These are phyloP conservation scores for Hemitrygon akajei DNA, from an alignment of 2,797 vertebrate genomes.

Conservation along the genomic window DNA sequence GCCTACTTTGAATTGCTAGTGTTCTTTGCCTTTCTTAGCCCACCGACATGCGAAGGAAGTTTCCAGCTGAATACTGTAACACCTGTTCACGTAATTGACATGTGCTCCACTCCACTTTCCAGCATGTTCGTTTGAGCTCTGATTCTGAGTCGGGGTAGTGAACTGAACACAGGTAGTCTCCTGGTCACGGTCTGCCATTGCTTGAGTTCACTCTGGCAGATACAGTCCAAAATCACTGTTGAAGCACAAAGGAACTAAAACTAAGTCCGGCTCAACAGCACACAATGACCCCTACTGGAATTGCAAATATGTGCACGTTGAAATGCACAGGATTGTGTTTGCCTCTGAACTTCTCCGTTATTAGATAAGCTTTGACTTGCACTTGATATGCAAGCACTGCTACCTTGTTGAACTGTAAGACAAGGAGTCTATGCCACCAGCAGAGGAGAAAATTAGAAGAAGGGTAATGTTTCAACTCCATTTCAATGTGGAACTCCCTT, in stretches of 20 bases:
- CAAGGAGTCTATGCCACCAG: not conserved
- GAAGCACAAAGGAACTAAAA: not conserved
- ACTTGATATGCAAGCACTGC: not conserved
- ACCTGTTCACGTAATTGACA: conserved; percentile 18
- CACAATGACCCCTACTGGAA: conserved; percentile 19
- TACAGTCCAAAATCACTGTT: not conserved
- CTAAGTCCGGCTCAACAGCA: not conserved
- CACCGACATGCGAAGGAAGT: not conserved
- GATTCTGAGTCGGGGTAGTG: not conserved
- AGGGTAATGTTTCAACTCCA: not conserved
- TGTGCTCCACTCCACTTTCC: not conserved
- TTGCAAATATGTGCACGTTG: not conserved
- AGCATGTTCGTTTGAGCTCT: not conserved
- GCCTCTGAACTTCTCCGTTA: not conserved
- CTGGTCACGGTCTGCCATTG: not conserved
- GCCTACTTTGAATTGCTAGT: conserved; percentile 8
- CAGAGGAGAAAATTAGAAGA: not conserved
- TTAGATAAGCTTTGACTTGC: not conserved
- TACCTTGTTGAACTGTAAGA: not conserved
- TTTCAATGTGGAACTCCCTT: not conserved
- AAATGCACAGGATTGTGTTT: not conserved
- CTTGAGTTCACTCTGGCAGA: not conserved
- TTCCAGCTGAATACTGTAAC: conserved; percentile 28
- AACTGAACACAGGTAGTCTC: not conserved
- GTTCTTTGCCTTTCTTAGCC: not conserved